Evolutionary conservation across 23 tunicate species (phyloP), one percentile per base, ranked within the genome.

Genomic region (Styela plicata): DNA sequence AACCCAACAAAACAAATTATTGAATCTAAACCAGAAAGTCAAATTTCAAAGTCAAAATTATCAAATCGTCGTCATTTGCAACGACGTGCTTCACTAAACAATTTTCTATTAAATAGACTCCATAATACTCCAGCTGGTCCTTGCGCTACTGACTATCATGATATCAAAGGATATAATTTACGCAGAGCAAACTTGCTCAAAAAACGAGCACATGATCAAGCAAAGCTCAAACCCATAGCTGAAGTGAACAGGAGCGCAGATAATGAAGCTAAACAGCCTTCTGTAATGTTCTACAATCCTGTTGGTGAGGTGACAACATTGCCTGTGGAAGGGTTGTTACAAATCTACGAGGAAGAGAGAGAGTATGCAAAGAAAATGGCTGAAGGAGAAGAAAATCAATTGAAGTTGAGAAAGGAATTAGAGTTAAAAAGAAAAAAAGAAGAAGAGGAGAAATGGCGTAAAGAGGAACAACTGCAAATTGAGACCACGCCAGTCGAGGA

Each of bases 281-380:
- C 10, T 44, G 7, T 13, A 5, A 44, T 13, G 7, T 44, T 44
- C 10, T 67, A 67, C 24, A 67, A 67, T 67, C 71, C 71, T 18
- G 71, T 67, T 29, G 71, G 71, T 19, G 71, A 67, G 22, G 24
- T 67, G 0, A 18, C 22, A 29, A 67, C n/a, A 67, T 16, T 67
- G 71, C 71, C 71, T 67, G 16, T 67, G 71, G 71, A 67, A 29
- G 31, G 31, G 18, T 18, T 67, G 24, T 67, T 67, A 29, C n/a
- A 19, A 67, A 25, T 67, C 16, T 67, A 67, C 31, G 71, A 67
- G 24, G 31, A 67, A 67, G 57, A 44, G 13, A 7, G 13, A 5
- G 57, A 44, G 57, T 44, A 5, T 44, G 57, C 57, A 5, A 44
- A 13, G 57, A 44, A 44, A 44, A 7, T 44, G 57, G 7, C 57